Evolutionary conservation across 35 echinoderm and acorn worm genomes (phyloP).

Genomic region (Heliocidaris tuberculata): DNA sequence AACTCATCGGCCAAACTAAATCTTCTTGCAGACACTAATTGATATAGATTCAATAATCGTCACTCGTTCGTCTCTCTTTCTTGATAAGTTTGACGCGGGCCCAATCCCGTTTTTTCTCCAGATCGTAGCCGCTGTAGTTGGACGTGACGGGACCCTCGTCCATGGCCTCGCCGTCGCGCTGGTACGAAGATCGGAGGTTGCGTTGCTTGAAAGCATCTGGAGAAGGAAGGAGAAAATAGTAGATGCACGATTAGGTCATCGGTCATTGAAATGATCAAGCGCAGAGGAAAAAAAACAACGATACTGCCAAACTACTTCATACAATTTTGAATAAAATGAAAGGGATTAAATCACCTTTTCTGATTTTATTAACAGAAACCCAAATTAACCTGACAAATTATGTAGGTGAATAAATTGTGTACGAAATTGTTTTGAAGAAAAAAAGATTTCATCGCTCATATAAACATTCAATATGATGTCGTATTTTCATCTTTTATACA

Average conservation of each 20-base stretch:
- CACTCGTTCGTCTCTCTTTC: not conserved
- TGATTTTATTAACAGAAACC: no score
- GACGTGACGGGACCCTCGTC: constrained; percentile 37
- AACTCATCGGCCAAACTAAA: not conserved
- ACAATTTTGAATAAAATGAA: no score
- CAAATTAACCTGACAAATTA: no score
- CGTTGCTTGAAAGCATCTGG: constrained; percentile 36
- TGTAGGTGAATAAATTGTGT: no score
- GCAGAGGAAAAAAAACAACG: no score
- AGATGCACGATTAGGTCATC: not conserved
- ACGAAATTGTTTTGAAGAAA: no score
- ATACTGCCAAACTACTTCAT: no score
- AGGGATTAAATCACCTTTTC: no score
- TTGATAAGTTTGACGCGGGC: constrained; percentile 34
- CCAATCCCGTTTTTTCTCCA: constrained; percentile 49
- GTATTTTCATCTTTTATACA: no score
- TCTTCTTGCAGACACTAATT: not conserved
- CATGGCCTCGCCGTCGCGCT: not conserved
- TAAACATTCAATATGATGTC: no score
- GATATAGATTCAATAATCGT: not conserved
- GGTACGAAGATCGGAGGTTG: not conserved
- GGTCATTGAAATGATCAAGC: no score
- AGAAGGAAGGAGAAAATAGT: not conserved
- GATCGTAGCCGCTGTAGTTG: constrained; percentile 42
- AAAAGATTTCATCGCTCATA: no score